Evolutionary conservation across 23 tunicate species (phyloP).

Genomic region (Styela plicata): DNA sequence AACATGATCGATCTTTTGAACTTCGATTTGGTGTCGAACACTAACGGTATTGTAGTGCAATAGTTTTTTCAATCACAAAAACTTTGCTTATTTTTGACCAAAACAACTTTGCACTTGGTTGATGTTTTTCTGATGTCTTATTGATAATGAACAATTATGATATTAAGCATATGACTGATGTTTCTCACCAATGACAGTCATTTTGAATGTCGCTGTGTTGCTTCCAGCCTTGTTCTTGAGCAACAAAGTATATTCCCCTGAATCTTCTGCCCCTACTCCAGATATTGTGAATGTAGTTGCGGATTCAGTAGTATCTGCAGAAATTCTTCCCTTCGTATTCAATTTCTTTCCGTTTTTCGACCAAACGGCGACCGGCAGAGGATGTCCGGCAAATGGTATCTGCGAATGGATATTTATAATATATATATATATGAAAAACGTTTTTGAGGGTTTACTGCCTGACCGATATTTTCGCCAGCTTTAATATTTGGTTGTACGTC

Average conservation of each 20-base stretch:
- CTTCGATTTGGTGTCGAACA: too few relatives aligned
- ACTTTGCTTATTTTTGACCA: not conserved
- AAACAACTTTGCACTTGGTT: not conserved
- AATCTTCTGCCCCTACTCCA: constrained; percentile 67
- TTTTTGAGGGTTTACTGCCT: too few relatives aligned
- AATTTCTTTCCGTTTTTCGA: constrained; percentile 89
- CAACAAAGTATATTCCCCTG: constrained; percentile 59
- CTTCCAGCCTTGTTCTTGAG: constrained; percentile 89
- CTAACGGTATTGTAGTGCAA: too few relatives aligned
- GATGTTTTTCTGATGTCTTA: too few relatives aligned
- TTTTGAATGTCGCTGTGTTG: constrained; percentile 39
- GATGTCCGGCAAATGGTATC: constrained; percentile 88
- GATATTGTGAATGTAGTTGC: constrained; percentile 54
- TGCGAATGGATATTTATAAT: too few relatives aligned
- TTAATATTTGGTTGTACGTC: too few relatives aligned
- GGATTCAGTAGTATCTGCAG: constrained; percentile 59
- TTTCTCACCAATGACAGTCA: constrained; percentile 63
- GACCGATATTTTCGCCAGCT: too few relatives aligned
- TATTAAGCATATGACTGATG: too few relatives aligned
- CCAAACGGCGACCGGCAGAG: constrained; percentile 90
- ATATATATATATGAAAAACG: too few relatives aligned
- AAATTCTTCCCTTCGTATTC: constrained; percentile 59
- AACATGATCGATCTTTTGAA: too few relatives aligned
- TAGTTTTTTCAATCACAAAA: not conserved
- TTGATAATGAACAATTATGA: too few relatives aligned